These are phyloP conservation scores for Tineola bisselliella DNA, from an alignment of 2,888 invertebrate species.

Conservation along the genomic window DNA sequence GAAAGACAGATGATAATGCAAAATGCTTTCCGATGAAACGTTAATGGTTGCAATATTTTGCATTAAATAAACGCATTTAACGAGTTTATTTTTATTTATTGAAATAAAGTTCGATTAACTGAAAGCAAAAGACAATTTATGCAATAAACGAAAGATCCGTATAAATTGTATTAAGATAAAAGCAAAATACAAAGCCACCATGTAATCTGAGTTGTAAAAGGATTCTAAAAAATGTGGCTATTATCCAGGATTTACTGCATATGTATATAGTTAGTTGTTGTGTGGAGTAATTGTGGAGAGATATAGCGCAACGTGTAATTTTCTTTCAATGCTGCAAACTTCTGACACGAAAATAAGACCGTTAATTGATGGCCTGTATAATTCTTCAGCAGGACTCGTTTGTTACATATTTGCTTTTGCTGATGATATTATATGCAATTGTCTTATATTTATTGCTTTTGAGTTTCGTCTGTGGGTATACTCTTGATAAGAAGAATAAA, in stretches of 20 bases:
- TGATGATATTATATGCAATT: neutral
- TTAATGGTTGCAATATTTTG: slow-evolving; percentile 20
- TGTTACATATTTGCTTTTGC: neutral
- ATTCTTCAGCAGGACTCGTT: neutral
- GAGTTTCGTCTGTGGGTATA: too few species aligned
- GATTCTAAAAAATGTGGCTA: neutral
- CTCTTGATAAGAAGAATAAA: too few species aligned
- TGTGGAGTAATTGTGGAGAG: neutral
- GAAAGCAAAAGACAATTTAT: neutral
- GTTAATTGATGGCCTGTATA: neutral
- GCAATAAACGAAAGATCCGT: neutral
- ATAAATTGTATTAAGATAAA: neutral
- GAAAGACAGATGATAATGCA: slow-evolving; percentile 25
- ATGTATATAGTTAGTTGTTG: neutral
- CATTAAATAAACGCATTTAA: slow-evolving; percentile 1
- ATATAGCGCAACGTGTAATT: neutral
- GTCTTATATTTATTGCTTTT: neutral
- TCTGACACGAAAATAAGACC: slow-evolving; percentile 4
- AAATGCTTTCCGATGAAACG: slow-evolving; percentile 28
- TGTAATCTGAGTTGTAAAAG: neutral
- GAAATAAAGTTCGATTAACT: neutral
- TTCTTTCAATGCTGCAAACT: neutral
- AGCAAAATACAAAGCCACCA: neutral
- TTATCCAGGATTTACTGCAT: neutral
- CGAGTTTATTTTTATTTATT: neutral